Percentiles rank a stretch among this genome's conserved stretches.
Conservation (phyloP, 2,888 invertebrate species). For the Drosophila maculinotata region DNA sequence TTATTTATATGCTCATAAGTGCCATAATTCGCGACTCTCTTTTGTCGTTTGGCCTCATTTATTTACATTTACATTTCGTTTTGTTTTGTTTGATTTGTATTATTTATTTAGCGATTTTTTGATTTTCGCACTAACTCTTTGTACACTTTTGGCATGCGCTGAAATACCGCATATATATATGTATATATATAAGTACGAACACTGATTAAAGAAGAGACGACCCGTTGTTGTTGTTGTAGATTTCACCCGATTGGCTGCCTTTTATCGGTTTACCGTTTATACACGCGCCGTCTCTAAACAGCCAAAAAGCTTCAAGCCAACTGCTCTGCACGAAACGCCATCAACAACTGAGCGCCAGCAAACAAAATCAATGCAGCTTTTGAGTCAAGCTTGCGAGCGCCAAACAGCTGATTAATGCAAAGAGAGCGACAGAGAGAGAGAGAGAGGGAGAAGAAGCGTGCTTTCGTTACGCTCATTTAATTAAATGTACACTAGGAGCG, state of each 20-base stretch:
- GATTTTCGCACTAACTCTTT: constrained; percentile 33
- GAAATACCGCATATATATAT: constrained; percentile 14
- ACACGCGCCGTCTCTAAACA: constrained; percentile 33
- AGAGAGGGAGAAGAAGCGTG: constrained; percentile 10
- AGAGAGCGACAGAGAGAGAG: background rate
- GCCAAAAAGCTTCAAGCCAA: constrained; percentile 38
- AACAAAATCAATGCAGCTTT: constrained; percentile 57
- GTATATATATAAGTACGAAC: constrained; percentile 13
- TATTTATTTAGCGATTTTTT: constrained; percentile 42
- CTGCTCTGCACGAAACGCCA: constrained; percentile 57
- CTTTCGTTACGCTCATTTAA: constrained; percentile 41
- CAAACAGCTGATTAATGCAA: constrained; percentile 43
- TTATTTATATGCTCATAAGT: too few species aligned
- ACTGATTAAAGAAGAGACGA: constrained; percentile 47
- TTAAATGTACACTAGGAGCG: constrained; percentile 46
- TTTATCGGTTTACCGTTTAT: constrained; percentile 40
- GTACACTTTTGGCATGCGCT: constrained; percentile 59
- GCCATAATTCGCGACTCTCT: constrained; percentile 72
- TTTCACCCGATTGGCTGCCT: constrained; percentile 65
- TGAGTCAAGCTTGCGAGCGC: constrained; percentile 65
- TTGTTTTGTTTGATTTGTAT: constrained; percentile 43
- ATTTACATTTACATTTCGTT: constrained; percentile 64
- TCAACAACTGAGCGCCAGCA: constrained; percentile 48
- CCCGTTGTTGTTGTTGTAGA: constrained; percentile 49
- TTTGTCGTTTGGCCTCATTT: constrained; percentile 64